A percentile compares a stretch with the other conserved stretches of the same genome.
phyloP scores from a whole-genome alignment of 2,797 vertebrate species.

The Rhynchonycteris naso region DNA sequence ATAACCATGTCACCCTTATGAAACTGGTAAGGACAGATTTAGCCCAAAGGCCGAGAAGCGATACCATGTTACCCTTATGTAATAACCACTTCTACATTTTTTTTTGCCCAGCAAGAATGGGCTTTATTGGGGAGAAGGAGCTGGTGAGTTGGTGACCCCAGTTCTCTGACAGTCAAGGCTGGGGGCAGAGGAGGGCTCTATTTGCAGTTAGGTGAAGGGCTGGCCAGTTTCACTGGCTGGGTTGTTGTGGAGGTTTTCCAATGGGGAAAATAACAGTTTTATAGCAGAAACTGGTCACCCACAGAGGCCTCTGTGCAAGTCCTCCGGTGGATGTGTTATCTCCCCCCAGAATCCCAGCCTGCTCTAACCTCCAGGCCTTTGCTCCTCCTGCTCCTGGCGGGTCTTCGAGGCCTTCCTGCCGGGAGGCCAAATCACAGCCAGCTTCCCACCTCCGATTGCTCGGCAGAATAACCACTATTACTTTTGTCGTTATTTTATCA shows the following conservation, averaged over 20 bases:
- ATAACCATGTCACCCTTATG: neutral
- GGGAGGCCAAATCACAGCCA: conserved; percentile 83
- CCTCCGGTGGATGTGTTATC: neutral
- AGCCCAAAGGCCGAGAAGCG: too few species aligned
- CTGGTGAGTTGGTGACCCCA: neutral
- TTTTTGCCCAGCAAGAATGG: neutral
- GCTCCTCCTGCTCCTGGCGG: conserved; percentile 65
- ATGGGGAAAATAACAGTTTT: neutral
- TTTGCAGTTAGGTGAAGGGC: neutral
- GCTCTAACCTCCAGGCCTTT: conserved; percentile 46
- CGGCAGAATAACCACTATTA: neutral
- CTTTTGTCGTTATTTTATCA: neutral
- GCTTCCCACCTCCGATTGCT: neutral
- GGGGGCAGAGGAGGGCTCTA: neutral
- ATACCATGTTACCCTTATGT: neutral
- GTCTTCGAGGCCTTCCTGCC: conserved; percentile 70
- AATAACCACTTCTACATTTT: neutral
- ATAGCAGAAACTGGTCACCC: neutral
- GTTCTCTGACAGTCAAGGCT: neutral
- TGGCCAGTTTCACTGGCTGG: neutral
- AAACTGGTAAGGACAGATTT: too few species aligned
- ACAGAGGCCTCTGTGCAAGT: neutral
- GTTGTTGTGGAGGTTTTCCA: neutral
- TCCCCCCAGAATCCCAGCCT: neutral
- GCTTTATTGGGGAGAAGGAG: conserved; percentile 52